Evolutionary conservation across 2,797 vertebrate genomes (phyloP).

Genomic region (Phoxinus dragarum): DNA sequence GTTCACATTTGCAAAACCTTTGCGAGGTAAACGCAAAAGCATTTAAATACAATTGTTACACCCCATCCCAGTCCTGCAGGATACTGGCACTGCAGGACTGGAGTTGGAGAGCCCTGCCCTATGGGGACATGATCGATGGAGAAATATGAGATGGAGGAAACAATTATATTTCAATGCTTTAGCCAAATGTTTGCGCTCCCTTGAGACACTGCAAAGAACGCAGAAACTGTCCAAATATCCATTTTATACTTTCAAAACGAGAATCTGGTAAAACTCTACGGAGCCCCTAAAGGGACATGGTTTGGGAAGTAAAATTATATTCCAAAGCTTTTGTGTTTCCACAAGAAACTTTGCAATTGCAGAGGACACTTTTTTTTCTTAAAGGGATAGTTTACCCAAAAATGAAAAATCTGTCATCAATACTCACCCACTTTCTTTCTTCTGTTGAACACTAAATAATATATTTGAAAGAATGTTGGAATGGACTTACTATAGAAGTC

Average conservation of each 20-base stretch:
- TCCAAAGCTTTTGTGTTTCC: not conserved
- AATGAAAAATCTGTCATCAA: no score
- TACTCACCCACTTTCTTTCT: no score
- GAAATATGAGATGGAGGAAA: not conserved
- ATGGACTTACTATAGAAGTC: no score
- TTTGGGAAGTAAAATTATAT: not conserved
- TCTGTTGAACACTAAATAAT: no score
- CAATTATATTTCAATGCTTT: not conserved
- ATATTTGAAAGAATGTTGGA: no score
- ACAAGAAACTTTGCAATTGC: not conserved
- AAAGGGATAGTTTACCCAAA: no score
- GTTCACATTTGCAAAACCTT: no score
- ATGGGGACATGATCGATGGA: not conserved
- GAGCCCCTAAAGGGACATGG: not conserved
- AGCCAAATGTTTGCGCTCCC: not conserved
- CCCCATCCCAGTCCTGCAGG: not conserved
- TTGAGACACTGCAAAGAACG: not conserved
- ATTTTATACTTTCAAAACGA: not conserved
- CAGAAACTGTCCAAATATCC: not conserved
- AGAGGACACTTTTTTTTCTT: no score
- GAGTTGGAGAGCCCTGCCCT: not conserved
- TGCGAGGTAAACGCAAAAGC: no score
- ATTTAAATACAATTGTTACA: not conserved
- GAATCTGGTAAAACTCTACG: not conserved
- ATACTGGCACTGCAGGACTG: not conserved